phyloP scores from a whole-genome alignment of 2,113 vertebrate genomes.

The Monopterus albus region DNA sequence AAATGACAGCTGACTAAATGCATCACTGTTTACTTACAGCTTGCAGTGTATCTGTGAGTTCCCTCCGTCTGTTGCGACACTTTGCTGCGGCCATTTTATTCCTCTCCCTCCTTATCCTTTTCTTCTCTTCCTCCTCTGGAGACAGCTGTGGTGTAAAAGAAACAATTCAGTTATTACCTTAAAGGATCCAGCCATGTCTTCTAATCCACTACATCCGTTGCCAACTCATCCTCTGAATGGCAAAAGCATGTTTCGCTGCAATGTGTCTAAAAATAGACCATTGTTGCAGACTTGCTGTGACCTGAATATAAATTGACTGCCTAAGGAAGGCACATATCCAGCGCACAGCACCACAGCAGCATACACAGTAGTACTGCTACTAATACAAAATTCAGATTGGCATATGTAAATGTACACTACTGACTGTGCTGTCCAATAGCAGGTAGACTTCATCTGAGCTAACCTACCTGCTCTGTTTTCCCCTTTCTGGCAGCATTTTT shows the following conservation, averaged over 20 bases:
- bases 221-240: conserved; percentile 59
- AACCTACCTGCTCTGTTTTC: conserved; percentile 92
- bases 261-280: conserved; percentile 84
- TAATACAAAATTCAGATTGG: conserved; percentile 53
- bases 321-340: conserved; percentile 73
- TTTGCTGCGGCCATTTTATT: conserved; percentile 99
- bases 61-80: conserved; percentile 95
- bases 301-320: conserved; percentile 84
- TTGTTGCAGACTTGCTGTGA: conserved; percentile 85
- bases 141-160: conserved; percentile 84
- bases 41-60: conserved; percentile 95
- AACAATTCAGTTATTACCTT: conserved; percentile 59
- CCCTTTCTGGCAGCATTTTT: conserved; percentile 90
- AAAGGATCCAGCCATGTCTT: conserved; percentile 53
- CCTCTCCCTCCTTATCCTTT: conserved; percentile 93
- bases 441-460: conserved; percentile 39
- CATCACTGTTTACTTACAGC: conserved; percentile 86
- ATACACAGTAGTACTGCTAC: conserved; percentile 58
- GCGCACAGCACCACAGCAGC: conserved; percentile 51
- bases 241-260: conserved; percentile 78
- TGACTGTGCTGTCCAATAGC: conserved; percentile 52
- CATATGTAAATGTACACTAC: conserved; percentile 47
- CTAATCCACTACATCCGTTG: conserved; percentile 52
- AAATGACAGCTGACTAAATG: conserved; percentile 60
- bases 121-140: conserved; percentile 96